Evolutionary conservation across 2,113 vertebrate genomes (phyloP), one percentile per base, ranked within the genome.

Genomic region (Engraulis encrasicolus): DNA sequence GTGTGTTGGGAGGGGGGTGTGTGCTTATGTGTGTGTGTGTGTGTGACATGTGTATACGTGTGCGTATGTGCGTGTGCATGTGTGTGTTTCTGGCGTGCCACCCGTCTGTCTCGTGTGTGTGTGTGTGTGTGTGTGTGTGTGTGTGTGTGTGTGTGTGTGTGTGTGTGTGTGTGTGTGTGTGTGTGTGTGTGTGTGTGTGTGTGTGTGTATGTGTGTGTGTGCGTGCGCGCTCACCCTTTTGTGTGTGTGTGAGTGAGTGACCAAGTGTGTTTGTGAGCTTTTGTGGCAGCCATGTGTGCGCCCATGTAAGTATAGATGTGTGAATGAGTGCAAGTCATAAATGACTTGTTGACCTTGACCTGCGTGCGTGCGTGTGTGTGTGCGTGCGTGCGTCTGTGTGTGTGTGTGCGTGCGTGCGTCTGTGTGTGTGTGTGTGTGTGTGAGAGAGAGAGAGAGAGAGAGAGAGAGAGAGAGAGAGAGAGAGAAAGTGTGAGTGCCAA

Each of bases 301-400:
- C 6, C n/a, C 58, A 11, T 61, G 58, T 61, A 61, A 61, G 58
- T 61, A 61, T 61, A 61, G 58, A 61, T 61, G 58, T 61, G 58
- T 61, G 58, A 61, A 61, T 6, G 58, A 61, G 20, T 61, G 52
- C 52, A 58, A 58, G 52, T 58, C 52, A 58, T 58, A 58, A 58
- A 58, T 58, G 52, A 58, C 52, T 58, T 58, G 52, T 58, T 58
- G 52, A 58, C 52, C 52, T 58, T 58, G 52, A 58, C 19, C 52
- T 58, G 6, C 6, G 79, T 0, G 5, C 0, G 6, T 0, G 6
- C 1, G 52, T 54, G 50, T 58, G 78, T 45, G 77, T 54, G 50
- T 31, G 77, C 61, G 78, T 14, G 5, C 11, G 58, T 27, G 58
- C 12, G 58, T 4, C 7, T n/a, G 58, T 61, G 58, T 61, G 58